Base-by-base conservation (phyloP, 2,888 invertebrate species). In the Leptopilina myrica region DNA sequence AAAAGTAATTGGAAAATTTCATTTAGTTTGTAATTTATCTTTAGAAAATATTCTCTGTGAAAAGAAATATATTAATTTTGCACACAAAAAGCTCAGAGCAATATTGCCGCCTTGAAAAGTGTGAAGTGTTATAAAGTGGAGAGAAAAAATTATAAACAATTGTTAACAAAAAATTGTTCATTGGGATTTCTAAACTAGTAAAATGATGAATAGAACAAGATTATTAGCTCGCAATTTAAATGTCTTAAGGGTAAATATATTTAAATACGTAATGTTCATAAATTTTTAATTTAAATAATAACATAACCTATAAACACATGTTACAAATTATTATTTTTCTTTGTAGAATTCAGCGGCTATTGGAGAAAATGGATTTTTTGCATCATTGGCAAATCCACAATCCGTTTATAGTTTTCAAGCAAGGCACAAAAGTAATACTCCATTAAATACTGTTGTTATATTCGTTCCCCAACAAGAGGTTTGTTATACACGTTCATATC, bases 391-490 rank as follows among this genome's bases (percentile, higher is more conserved):
- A 49, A 76, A 79, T 67, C 78, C 84, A 12, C 78, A 77, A 76
- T 80, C 79, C 69, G 79, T 87, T 46, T 84, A 83, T 76, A 76
- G 85, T 20, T 79, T 85, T 53, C 88, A 89, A 82, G 82, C 89
- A 15, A 85, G 93, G 67, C 83, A 91, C 73, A 92, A 90, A 84
- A 94, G 94, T 9, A 94, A 94, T 20, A 96, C 96, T 9, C 98
- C 98, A 0, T 92, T 98, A 66, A 99, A 99, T 92, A 98, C 98
- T 8, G 93, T 97, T 82, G 93, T 99, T 79, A 96, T 99, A 95
- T 99, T 99, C 93, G 99, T 99, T 33, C 99, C 99, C 5, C 99
- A 99, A 92, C 99, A 99, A 94, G 99, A 99, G 95, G 98, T 96
- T 92, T 88, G 33, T 15, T 62, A 15, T 62, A 62, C 15, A 62